phyloP scores from a whole-genome alignment of 1,140 invertebrate genomes.

The Monomorium pharaonis region DNA sequence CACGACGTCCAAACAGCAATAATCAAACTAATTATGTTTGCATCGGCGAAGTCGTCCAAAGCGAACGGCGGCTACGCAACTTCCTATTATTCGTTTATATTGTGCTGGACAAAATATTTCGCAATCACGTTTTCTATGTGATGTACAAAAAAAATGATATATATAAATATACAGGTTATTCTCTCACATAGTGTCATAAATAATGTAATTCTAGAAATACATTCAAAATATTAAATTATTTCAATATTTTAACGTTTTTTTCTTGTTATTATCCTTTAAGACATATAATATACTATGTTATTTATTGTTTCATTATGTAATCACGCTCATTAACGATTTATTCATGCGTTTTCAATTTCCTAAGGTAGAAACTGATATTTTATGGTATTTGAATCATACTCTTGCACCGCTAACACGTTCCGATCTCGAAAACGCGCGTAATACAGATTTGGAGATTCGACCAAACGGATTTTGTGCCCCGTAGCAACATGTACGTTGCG shows the following conservation, averaged over 20 bases:
- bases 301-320: neutral
- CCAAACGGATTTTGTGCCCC: conserved; percentile 74
- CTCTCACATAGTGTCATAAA: neutral
- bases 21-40: conserved; percentile 60
- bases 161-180: neutral
- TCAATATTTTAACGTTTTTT: neutral
- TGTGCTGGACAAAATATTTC: neutral
- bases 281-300: neutral
- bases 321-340: neutral
- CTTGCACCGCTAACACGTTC: conserved; percentile 22
- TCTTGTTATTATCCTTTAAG: neutral
- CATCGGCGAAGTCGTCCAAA: conserved; percentile 32
- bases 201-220: neutral
- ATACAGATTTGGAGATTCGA: conserved; percentile 71
- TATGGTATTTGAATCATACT: neutral
- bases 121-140: neutral
- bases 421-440: conserved; percentile 69
- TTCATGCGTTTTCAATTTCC: neutral
- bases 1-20: conserved; percentile 54
- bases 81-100: conserved; percentile 27
- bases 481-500: conserved; percentile 74
- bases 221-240: neutral
- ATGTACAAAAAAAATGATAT: neutral
- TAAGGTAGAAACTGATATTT: neutral
- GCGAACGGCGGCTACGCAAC: conserved; percentile 7